Conservation (phyloP, 2,888 invertebrate genomes). For the Pantelozetes paolii region DNA sequence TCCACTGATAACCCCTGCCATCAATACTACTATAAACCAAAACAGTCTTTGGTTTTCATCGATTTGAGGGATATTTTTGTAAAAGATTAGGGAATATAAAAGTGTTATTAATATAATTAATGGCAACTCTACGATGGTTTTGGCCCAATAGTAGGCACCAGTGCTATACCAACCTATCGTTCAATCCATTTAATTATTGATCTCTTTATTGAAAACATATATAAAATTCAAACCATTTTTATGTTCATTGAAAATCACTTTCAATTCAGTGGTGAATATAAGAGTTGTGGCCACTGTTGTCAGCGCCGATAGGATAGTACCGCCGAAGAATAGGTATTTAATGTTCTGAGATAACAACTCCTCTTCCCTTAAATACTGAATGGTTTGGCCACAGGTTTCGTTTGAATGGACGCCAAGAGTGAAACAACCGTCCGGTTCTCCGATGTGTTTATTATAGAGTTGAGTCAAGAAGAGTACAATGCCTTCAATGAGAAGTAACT, state of each 20-base stretch:
- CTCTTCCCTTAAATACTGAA: background rate
- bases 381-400: background rate
- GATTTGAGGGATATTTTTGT: background rate
- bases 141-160: background rate
- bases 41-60: background rate
- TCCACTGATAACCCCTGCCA: background rate
- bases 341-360: background rate
- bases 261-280: background rate
- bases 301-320: background rate
- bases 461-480: background rate
- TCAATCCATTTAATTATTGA: background rate
- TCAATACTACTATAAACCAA: background rate
- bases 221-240: background rate
- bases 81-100: background rate
- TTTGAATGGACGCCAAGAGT: background rate
- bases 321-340: background rate
- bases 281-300: background rate
- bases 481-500: background rate
- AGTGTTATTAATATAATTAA: background rate
- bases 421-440: background rate
- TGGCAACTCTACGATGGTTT: background rate
- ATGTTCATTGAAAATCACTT: background rate
- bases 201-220: too few relatives aligned
- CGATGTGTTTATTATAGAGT: background rate
- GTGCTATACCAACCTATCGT: background rate